phyloP scores from a whole-genome alignment of 1,140 invertebrate species.

The Drosophila santomea region DNA sequence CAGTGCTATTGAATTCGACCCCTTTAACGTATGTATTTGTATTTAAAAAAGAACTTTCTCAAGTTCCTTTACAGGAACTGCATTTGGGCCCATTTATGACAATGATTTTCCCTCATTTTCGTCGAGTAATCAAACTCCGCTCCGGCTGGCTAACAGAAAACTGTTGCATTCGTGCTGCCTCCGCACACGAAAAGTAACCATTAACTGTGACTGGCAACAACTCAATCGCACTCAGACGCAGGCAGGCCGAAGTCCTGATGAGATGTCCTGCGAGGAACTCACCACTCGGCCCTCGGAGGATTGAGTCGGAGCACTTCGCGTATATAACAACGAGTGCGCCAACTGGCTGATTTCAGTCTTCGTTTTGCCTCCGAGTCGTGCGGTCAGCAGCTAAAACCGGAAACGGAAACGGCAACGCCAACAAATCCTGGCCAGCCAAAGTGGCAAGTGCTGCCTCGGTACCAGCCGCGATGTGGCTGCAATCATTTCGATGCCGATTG shows the following conservation, averaged over 20 bases:
- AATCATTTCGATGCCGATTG: constrained; percentile 11
- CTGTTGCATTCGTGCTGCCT: constrained; percentile 43
- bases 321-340: constrained; percentile 81
- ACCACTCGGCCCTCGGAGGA: constrained; percentile 28
- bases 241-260: not conserved
- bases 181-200: constrained; percentile 8
- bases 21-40: no score
- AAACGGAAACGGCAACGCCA: constrained; percentile 35
- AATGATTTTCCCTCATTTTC: not conserved
- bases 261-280: constrained; percentile 27
- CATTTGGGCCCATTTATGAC: not conserved
- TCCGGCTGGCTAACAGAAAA: constrained; percentile 28
- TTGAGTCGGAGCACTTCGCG: constrained; percentile 11
- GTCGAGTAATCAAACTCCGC: not conserved
- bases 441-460: constrained; percentile 27
- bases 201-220: constrained; percentile 34
- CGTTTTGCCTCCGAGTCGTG: constrained; percentile 82
- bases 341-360: constrained; percentile 74
- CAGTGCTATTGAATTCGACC: no score
- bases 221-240: constrained; percentile 28
- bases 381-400: constrained; percentile 64
- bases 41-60: no score
- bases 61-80: no score
- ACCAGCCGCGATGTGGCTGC: constrained; percentile 50
- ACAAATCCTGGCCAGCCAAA: constrained; percentile 23